Percentiles rank a stretch among this genome's conserved stretches.
These are phyloP conservation scores for Euschistus heros DNA, from an alignment of 1,140 invertebrate genomes.

Conservation along the genomic window DNA sequence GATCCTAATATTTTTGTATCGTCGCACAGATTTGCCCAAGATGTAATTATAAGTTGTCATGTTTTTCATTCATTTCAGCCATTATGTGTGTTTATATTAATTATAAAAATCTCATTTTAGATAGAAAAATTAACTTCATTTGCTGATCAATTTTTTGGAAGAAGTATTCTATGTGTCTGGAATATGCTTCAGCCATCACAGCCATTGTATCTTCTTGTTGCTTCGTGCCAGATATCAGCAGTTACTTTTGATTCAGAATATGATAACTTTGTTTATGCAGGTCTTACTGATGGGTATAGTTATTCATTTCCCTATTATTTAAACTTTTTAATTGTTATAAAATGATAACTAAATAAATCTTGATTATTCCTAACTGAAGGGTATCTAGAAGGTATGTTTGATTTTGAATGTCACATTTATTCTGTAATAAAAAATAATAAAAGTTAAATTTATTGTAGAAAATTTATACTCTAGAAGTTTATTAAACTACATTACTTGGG, in stretches of 20 bases:
- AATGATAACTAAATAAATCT: too few relatives aligned
- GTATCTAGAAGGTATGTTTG: too few relatives aligned
- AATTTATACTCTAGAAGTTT: too few relatives aligned
- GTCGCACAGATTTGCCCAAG: not conserved
- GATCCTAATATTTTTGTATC: constrained; percentile 3
- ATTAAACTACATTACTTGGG: too few relatives aligned
- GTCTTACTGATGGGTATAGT: constrained; percentile 19
- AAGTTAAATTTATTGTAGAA: too few relatives aligned
- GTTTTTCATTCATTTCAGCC: too few relatives aligned
- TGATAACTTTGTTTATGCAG: constrained; percentile 18
- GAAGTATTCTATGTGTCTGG: constrained; percentile 19
- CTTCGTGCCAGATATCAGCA: constrained; percentile 15
- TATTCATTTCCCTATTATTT: not conserved
- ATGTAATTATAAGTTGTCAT: not conserved
- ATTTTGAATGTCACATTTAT: too few relatives aligned
- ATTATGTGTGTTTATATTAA: not conserved
- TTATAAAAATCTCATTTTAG: not conserved
- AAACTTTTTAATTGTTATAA: not conserved
- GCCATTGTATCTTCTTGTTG: constrained; percentile 14
- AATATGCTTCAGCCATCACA: constrained; percentile 20
- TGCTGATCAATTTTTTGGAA: constrained; percentile 4
- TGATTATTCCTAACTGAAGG: too few relatives aligned
- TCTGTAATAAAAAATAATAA: too few relatives aligned
- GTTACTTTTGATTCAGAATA: constrained; percentile 16
- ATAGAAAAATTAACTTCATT: not conserved